Percentiles rank a stretch among this genome's conserved stretches.
Conservation (phyloP, 2,888 invertebrate genomes). For the Eutolmus rufibarbis region DNA sequence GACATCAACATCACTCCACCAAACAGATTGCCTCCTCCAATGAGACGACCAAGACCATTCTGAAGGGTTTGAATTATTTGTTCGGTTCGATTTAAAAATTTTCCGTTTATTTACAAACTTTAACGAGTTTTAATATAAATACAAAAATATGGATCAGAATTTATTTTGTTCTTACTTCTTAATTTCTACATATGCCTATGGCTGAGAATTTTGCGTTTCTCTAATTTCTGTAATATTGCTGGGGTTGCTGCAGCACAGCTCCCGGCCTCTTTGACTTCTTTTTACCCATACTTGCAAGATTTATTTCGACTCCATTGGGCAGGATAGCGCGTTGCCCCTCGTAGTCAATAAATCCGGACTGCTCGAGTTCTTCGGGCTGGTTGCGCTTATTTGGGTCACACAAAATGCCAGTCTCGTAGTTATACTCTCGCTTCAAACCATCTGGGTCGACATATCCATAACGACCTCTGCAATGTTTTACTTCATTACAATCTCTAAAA, state of each 20-base stretch:
- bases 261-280: slow-evolving; percentile 73
- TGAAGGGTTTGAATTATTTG: slow-evolving; percentile 45
- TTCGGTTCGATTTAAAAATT: not conserved
- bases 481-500: not conserved
- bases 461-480: slow-evolving; percentile 67
- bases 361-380: slow-evolving; percentile 64
- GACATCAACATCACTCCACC: slow-evolving; percentile 95
- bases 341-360: slow-evolving; percentile 75
- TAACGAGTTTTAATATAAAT: slow-evolving; percentile 7
- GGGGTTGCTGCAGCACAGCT: slow-evolving; percentile 51
- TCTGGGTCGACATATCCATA: slow-evolving; percentile 88
- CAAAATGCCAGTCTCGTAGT: slow-evolving; percentile 80
- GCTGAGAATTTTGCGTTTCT: not conserved
- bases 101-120: slow-evolving; percentile 38
- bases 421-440: slow-evolving; percentile 80
- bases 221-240: slow-evolving; percentile 49
- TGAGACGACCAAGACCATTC: slow-evolving; percentile 70
- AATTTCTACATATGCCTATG: not conserved
- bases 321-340: slow-evolving; percentile 76
- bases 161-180: slow-evolving; percentile 2
- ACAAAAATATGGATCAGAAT: not conserved
- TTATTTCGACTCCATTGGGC: slow-evolving; percentile 76
- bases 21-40: slow-evolving; percentile 76
- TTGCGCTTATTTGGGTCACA: slow-evolving; percentile 65
- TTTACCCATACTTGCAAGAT: slow-evolving; percentile 74